Evolutionary conservation across 1,140 invertebrate species (phyloP).

Genomic region (Zaprionus inermis): DNA sequence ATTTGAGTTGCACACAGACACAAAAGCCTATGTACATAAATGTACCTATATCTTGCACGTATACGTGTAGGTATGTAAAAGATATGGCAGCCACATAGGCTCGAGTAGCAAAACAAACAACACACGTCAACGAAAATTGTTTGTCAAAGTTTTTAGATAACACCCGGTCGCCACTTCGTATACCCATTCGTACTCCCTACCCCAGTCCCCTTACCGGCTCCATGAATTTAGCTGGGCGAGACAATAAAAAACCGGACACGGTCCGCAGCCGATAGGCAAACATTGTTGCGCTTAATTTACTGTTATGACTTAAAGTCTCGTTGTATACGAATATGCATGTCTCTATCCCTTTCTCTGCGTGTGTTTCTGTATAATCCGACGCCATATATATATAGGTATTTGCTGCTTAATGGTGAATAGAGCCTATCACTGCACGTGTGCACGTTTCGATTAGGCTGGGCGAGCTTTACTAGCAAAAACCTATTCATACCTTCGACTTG

Average conservation of each 20-base stretch:
- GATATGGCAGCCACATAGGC: slow-evolving; percentile 41
- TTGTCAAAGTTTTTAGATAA: slow-evolving; percentile 82
- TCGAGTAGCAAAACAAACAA: slow-evolving; percentile 66
- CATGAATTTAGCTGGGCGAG: slow-evolving; percentile 28
- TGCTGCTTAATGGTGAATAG: not conserved
- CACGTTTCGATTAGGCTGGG: slow-evolving; percentile 38
- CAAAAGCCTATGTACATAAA: slow-evolving; percentile 10
- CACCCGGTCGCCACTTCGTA: slow-evolving; percentile 35
- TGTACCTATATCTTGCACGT: not conserved
- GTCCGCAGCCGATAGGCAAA: slow-evolving; percentile 51
- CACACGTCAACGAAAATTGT: slow-evolving; percentile 72
- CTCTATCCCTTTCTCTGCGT: not conserved
- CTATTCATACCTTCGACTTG: slow-evolving; percentile 41
- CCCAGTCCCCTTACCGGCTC: not conserved
- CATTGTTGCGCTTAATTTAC: slow-evolving; percentile 77
- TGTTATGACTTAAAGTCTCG: slow-evolving; percentile 51
- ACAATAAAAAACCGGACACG: slow-evolving; percentile 50
- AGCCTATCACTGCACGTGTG: slow-evolving; percentile 37
- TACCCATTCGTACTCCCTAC: not conserved
- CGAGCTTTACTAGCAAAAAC: slow-evolving; percentile 31
- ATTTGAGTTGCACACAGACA: slow-evolving; percentile 59
- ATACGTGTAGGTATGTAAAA: slow-evolving; percentile 15
- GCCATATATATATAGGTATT: slow-evolving; percentile 7
- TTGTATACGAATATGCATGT: not conserved
- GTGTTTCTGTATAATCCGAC: slow-evolving; percentile 19